Evolutionary conservation across 2,797 vertebrate species (phyloP).

Genomic region (Paratrypauchen microcephalus): DNA sequence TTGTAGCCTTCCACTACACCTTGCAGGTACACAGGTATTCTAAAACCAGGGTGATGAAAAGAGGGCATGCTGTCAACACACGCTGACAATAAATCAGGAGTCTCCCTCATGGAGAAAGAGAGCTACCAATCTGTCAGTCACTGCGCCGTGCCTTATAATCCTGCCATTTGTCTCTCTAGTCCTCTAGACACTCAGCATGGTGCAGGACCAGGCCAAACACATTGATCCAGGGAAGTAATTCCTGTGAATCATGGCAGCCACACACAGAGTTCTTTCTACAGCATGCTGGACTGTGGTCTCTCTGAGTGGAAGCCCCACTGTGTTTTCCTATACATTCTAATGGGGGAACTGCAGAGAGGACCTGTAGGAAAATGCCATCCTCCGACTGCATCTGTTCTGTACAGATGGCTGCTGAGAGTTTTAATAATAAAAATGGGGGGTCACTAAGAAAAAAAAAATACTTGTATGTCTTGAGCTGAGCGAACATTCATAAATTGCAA

Average conservation of each 20-base stretch:
- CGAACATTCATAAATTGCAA: neutral
- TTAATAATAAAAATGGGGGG: neutral
- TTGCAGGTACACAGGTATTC: conserved; percentile 11
- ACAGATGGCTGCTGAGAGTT: conserved; percentile 12
- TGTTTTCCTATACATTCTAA: conserved; percentile 41
- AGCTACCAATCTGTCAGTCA: conserved; percentile 50
- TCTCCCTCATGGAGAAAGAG: conserved; percentile 21
- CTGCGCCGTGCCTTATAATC: conserved; percentile 57
- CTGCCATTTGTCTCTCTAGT: conserved; percentile 61
- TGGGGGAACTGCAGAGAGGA: conserved; percentile 24
- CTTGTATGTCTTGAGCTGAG: neutral
- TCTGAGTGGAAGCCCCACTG: conserved; percentile 53
- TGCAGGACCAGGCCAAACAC: conserved; percentile 61
- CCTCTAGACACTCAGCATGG: conserved; percentile 58
- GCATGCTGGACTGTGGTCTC: conserved; percentile 29
- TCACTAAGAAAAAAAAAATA: conserved; percentile 4
- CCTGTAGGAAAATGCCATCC: conserved; percentile 20
- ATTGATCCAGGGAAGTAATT: conserved; percentile 67
- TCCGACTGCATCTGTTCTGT: conserved; percentile 13
- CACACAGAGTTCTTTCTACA: conserved; percentile 58
- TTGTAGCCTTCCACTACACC: neutral
- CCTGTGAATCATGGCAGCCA: conserved; percentile 49
- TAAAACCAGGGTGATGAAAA: conserved; percentile 25
- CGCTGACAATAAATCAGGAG: conserved; percentile 43
- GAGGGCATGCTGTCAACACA: conserved; percentile 37